A percentile compares a stretch with the other conserved stretches of the same genome.
phyloP scores from a whole-genome alignment of 2,113 vertebrate species.

The Empidonax traillii region DNA sequence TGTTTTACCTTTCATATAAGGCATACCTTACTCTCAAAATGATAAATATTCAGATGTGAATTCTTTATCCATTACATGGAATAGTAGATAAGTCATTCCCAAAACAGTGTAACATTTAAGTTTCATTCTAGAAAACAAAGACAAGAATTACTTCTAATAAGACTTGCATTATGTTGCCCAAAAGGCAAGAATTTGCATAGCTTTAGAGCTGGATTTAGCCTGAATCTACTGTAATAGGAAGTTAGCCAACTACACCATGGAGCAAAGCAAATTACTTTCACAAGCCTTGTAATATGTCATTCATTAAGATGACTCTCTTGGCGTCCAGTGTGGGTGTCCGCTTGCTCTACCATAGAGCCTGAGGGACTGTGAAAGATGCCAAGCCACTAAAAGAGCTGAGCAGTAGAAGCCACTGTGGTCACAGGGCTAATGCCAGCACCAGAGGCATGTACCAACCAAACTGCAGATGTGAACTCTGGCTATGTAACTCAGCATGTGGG shows the following conservation, averaged over 20 bases:
- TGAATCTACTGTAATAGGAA: slow-evolving; percentile 50
- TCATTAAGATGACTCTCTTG: slow-evolving; percentile 69
- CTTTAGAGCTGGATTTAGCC: slow-evolving; percentile 60
- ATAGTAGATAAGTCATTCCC: background rate
- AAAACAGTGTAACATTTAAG: background rate
- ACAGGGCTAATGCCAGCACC: slow-evolving; percentile 68
- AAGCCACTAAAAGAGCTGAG: slow-evolving; percentile 72
- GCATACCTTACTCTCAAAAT: background rate
- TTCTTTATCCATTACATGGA: background rate
- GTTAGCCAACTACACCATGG: slow-evolving; percentile 43
- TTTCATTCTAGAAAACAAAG: background rate
- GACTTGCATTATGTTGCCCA: background rate
- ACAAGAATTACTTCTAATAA: background rate
- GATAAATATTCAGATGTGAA: background rate
- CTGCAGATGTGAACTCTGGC: slow-evolving; percentile 73
- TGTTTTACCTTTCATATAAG: background rate
- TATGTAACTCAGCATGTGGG: slow-evolving; percentile 41
- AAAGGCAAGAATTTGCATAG: slow-evolving; percentile 45
- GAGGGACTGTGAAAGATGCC: slow-evolving; percentile 66
- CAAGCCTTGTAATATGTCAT: slow-evolving; percentile 59
- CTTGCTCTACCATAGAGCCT: slow-evolving; percentile 65
- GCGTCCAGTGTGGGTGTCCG: slow-evolving; percentile 59
- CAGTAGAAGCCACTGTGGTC: slow-evolving; percentile 71
- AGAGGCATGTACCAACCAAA: slow-evolving; percentile 64
- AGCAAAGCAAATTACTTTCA: slow-evolving; percentile 68